Evolutionary conservation across 2,797 vertebrate species (phyloP).

Genomic region (Oreochromis grahami): DNA sequence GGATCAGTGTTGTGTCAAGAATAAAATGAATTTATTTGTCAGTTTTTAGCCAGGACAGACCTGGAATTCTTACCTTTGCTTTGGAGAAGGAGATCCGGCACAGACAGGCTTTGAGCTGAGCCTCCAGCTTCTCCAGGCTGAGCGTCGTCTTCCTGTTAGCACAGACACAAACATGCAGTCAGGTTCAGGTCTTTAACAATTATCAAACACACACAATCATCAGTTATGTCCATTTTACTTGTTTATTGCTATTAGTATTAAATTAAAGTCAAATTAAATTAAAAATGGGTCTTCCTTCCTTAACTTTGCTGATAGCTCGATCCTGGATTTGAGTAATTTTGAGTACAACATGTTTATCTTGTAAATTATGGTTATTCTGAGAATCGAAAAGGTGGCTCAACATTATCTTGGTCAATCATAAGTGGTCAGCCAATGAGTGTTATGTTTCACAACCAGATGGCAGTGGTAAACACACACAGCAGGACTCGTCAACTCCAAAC

Average conservation of each 20-base stretch:
- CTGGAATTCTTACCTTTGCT: constrained; percentile 85
- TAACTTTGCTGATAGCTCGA: too few species aligned
- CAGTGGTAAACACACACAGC: not conserved
- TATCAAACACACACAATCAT: not conserved
- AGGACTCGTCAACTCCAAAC: not conserved
- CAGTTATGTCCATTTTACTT: not conserved
- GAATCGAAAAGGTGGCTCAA: not conserved
- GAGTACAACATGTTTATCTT: not conserved
- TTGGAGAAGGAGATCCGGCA: constrained; percentile 93
- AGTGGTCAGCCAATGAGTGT: not conserved
- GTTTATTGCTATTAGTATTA: not conserved
- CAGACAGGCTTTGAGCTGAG: constrained; percentile 95
- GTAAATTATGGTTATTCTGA: not conserved
- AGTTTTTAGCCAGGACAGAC: not conserved
- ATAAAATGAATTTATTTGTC: not conserved
- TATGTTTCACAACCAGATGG: not conserved
- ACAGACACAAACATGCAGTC: not conserved
- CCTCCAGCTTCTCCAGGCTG: constrained; percentile 93
- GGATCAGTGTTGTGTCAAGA: not conserved
- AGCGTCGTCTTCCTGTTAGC: constrained; percentile 83
- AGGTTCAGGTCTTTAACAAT: not conserved
- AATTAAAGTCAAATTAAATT: too few species aligned
- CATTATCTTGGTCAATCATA: not conserved
- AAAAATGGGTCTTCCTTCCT: not conserved
- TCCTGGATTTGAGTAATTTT: not conserved